Percentiles rank a stretch among this genome's conserved stretches.
These are phyloP conservation scores for Hexactinellida sp. DNA, from an alignment of 37 sponge, comb jelly and placozoan species.

Conservation along the genomic window DNA sequence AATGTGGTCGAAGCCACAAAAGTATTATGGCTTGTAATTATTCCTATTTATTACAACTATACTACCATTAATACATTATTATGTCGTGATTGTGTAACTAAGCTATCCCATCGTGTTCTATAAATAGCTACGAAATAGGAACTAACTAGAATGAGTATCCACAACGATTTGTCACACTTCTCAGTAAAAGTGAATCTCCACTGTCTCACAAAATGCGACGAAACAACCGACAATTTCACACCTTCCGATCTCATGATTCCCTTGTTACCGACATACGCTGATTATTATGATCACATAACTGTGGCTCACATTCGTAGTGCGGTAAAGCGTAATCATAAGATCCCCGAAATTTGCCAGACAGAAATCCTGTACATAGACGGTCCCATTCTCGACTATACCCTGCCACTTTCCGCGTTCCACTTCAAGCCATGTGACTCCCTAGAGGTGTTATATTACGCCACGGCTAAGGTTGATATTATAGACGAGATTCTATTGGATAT, in stretches of 20 bases:
- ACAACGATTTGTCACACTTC: no score
- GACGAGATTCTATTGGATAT: not conserved
- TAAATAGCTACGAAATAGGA: no score
- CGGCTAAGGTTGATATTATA: not conserved
- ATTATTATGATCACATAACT: not conserved
- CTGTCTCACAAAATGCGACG: conserved; percentile 10
- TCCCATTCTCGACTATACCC: not conserved
- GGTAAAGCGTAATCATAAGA: not conserved
- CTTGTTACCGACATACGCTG: not conserved
- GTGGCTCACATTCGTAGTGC: not conserved
- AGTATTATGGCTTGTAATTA: not conserved
- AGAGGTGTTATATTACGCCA: not conserved
- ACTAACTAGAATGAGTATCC: not conserved
- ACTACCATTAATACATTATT: not conserved
- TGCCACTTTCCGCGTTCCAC: not conserved
- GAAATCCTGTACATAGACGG: not conserved
- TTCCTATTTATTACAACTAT: not conserved
- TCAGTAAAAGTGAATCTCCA: not conserved
- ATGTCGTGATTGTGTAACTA: not conserved
- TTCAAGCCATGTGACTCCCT: not conserved
- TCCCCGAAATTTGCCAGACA: not conserved
- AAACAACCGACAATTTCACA: not conserved
- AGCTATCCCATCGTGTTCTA: no score
- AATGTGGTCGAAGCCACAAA: not conserved
- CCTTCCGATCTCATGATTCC: not conserved